phyloP scores from a whole-genome alignment of 2,113 vertebrate species.

The Amazona vittata region DNA sequence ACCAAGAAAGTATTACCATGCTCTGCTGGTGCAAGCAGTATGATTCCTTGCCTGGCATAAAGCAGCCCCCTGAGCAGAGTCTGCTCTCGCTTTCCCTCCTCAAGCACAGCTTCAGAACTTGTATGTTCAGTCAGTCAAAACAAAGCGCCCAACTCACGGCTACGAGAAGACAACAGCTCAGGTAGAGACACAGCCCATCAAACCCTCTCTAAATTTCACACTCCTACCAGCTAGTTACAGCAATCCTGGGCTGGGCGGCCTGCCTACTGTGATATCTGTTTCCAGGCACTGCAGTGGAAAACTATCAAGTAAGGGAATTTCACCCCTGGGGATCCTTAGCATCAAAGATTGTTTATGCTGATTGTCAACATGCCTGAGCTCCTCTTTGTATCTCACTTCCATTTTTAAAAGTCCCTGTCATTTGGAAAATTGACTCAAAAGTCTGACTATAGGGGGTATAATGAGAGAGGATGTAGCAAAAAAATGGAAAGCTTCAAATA shows the following conservation, averaged over 20 bases:
- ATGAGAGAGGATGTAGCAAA: background rate
- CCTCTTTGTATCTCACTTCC: background rate
- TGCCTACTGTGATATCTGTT: background rate
- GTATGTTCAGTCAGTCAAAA: background rate
- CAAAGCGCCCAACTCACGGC: rapidly evolving
- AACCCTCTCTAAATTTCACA: background rate
- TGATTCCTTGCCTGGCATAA: background rate
- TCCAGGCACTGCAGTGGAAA: background rate
- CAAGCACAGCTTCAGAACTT: background rate
- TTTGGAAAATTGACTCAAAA: background rate
- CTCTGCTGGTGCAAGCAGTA: background rate
- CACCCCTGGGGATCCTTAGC: background rate
- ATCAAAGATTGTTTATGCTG: background rate
- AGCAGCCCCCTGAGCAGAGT: background rate
- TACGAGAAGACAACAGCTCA: background rate
- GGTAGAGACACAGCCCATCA: background rate
- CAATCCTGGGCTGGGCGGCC: rapidly evolving
- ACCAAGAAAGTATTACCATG: background rate
- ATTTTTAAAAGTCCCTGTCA: background rate
- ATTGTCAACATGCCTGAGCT: background rate
- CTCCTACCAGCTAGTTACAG: background rate
- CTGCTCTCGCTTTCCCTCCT: background rate
- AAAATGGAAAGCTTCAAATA: background rate
- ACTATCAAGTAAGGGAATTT: background rate
- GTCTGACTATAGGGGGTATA: rapidly evolving